These are phyloP conservation scores for Cherax destructor DNA, from an alignment of 1,140 invertebrate genomes.

Conservation along the genomic window DNA sequence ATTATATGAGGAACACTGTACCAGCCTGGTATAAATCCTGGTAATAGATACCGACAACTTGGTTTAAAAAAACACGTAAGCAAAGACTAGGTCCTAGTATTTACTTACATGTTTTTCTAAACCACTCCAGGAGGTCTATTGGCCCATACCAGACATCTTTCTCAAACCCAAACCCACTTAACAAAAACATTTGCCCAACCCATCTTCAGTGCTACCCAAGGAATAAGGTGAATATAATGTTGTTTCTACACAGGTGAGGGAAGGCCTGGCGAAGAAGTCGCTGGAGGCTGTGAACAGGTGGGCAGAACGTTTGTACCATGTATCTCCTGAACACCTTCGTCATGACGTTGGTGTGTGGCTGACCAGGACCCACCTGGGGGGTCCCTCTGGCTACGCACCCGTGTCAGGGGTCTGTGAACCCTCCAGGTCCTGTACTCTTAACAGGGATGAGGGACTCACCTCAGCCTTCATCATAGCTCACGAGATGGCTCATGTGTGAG, in stretches of 20 bases:
- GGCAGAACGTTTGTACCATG: slow-evolving; percentile 79
- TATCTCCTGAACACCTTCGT: slow-evolving; percentile 76
- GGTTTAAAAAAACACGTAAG: too few species aligned
- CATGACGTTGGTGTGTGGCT: slow-evolving; percentile 86
- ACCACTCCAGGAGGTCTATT: too few species aligned
- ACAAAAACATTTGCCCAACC: too few species aligned
- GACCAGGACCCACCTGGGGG: slow-evolving; percentile 83
- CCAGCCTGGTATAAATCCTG: too few species aligned
- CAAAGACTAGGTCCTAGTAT: too few species aligned
- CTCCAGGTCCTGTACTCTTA: slow-evolving; percentile 84
- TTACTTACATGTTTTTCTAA: too few species aligned
- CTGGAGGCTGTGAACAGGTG: slow-evolving; percentile 86
- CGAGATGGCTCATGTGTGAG: slow-evolving; percentile 86
- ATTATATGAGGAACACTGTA: too few species aligned
- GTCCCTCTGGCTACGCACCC: slow-evolving; percentile 87
- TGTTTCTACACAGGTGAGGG: slow-evolving; percentile 76
- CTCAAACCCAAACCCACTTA: too few species aligned
- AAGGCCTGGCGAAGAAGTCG: slow-evolving; percentile 83
- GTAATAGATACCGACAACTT: too few species aligned
- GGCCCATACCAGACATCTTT: too few species aligned
- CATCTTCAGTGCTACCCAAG: too few species aligned
- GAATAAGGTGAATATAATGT: too few species aligned
- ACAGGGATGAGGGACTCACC: slow-evolving; percentile 86
- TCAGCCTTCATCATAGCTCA: slow-evolving; percentile 89
- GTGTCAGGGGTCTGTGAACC: slow-evolving; percentile 85